phyloP scores from a whole-genome alignment of 2,797 vertebrate species.

The Megalops cyprinoides region DNA sequence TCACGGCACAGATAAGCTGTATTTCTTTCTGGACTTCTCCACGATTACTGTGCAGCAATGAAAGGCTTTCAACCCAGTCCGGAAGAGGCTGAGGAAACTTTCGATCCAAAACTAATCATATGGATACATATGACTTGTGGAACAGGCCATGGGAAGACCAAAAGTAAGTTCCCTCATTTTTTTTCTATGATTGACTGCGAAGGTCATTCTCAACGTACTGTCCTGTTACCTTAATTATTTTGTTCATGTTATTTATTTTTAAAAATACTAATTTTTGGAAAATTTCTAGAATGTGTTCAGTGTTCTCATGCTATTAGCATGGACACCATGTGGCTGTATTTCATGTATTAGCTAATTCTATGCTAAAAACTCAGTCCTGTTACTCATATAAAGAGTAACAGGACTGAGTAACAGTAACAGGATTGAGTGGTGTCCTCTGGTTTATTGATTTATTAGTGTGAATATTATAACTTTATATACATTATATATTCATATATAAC shows the following conservation, averaged over 20 bases:
- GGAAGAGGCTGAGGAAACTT: no score
- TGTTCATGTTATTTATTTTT: not conserved
- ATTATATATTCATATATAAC: no score
- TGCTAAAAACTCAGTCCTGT: constrained; percentile 14
- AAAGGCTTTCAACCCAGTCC: no score
- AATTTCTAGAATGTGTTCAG: not conserved
- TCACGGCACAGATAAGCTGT: no score
- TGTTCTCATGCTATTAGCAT: constrained; percentile 16
- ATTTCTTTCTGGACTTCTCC: no score
- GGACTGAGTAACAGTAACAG: not conserved
- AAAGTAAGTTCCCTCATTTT: constrained; percentile 20
- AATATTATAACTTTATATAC: no score
- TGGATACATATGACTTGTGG: no score
- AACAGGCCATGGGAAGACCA: constrained; percentile 25
- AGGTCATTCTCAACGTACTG: constrained; percentile 1
- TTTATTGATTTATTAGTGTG: constrained; percentile 14
- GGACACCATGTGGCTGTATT: constrained; percentile 22
- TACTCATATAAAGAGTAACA: not conserved
- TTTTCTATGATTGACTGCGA: no score
- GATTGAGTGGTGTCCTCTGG: no score
- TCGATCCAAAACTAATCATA: no score
- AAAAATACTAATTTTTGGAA: no score
- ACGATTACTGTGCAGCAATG: no score
- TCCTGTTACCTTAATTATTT: constrained; percentile 6
- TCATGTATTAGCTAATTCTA: constrained; percentile 26